Evolutionary conservation across 2,888 invertebrate species (phyloP), one percentile per base, ranked within the genome.

Genomic region (Glaucopsyche alexis): DNA sequence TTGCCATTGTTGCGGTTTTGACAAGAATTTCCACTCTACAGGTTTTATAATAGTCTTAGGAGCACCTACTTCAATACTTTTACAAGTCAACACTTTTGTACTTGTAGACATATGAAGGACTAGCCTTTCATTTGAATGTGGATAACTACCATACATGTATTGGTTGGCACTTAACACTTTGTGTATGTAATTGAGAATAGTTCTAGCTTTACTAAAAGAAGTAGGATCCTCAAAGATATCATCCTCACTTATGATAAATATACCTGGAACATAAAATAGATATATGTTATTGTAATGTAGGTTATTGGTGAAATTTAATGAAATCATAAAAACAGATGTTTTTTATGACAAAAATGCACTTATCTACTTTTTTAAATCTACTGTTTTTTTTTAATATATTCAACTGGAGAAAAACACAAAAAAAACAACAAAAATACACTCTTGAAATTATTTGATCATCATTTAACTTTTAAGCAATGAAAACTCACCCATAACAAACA

Each of bases 11-110:
- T 95, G 95, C 1, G 94, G 84, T 82, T 95, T 95, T 0, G 95
- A 90, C 78, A 95, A 91, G 83, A 96, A 96, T 83, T 96, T 97
- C 94, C 96, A 95, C 40, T 98, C 97, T 42, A 95, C 96, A 11
- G 95, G 95, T 78, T 94, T 95, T 52, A 94, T 94, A 71, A 93
- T 85, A 75, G 84, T 88, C 77, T 90, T 91, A 69, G 79, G 82
- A 14, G 79, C 79, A 8, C 88, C 88, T 8, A 95, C 90, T 84
- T 96, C 95, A 77, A 95, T 87, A 80, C 94, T 94, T 83, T 95
- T 95, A 81, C 95, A 96, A 72, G 94, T 94, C 79, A 94, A 93
- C 29, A 91, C 91, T 79, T 93, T 91, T 45, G 93, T 93, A 77
- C 85, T 91, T 3, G 90, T 89, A 5, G 91, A 93, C 90, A 94